phyloP scores from a whole-genome alignment of 2,113 vertebrate genomes.

The Arvicanthis niloticus region DNA sequence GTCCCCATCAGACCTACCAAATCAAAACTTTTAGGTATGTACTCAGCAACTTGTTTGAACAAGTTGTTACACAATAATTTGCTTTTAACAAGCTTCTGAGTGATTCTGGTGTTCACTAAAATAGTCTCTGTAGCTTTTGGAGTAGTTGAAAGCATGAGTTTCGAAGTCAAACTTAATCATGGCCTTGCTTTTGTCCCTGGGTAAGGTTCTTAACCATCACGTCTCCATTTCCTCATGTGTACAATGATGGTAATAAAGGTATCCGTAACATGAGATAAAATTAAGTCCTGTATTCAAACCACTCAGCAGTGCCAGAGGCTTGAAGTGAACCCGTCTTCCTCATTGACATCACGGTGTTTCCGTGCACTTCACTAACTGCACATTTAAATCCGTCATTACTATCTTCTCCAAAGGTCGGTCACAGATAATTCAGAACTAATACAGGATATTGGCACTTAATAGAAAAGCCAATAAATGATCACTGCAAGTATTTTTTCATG shows the following conservation, averaged over 20 bases:
- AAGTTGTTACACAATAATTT: background rate
- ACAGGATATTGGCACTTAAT: background rate
- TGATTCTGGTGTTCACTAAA: background rate
- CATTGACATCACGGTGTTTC: background rate
- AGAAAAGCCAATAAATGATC: background rate
- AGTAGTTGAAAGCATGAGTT: background rate
- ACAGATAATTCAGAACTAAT: background rate
- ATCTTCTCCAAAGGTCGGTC: background rate
- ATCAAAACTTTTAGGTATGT: background rate
- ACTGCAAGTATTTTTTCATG: background rate
- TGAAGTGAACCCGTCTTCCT: background rate
- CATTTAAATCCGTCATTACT: background rate
- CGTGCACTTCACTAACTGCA: background rate
- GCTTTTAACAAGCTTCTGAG: background rate
- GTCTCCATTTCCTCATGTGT: background rate
- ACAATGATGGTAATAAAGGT: background rate
- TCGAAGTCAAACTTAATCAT: background rate
- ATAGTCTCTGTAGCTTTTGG: background rate
- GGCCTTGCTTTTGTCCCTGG: background rate
- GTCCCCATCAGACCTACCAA: background rate
- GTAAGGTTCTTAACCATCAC: background rate
- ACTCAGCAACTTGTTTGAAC: background rate
- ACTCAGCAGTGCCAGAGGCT: background rate
- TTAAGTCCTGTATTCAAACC: background rate
- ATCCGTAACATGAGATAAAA: background rate